Evolutionary conservation across 2,888 invertebrate species (phyloP), one percentile per base, ranked within the genome.

Genomic region (Notodonta dromedarius): DNA sequence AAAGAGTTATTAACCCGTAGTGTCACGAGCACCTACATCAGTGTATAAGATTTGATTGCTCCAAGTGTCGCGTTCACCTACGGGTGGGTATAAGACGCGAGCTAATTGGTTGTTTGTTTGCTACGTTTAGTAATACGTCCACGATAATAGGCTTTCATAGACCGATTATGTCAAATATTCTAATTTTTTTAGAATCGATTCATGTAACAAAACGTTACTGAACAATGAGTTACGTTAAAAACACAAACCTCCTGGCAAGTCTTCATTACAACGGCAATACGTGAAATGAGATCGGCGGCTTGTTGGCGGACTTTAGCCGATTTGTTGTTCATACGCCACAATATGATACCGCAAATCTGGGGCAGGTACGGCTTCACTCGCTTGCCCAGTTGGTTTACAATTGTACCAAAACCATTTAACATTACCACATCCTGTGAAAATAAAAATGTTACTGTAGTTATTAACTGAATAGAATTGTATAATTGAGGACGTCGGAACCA

Each of bases 241-340:
- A 54, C 14, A 70, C 80, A 79, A 73, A 96, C 96, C 94, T 99
- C 99, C 88, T 99, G 99, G 84, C 99, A 99, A 0, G 99, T 98
- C 88, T 99, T 99, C 99, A 99, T 99, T 42, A 99, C 99, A 5
- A 99, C 98, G 3, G 99, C 99, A 75, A 98, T 99, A 59, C 99
- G 95, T 0, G 99, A 98, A 80, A 99, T 99, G 71, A 99, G 95
- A 94, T 99, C 99, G 1, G 99, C 99, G 0, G 99, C 99, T 91
- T 99, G 99, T 86, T 99, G 99, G 60, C 99, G 96, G 9, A 98
- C 99, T 93, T 99, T 99, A 2, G 99, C 99, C 0, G 99, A 98
- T 93, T 99, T 99, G 89, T 99, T 99, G 93, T 99, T 99, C 85
- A 99, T 95, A 68, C 99, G 96, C 99, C 99, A 99, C 57, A 99